A percentile compares a stretch with the other conserved stretches of the same genome.
phyloP scores from a whole-genome alignment of 2,888 invertebrate species.

The Drosophila paramelanica region DNA sequence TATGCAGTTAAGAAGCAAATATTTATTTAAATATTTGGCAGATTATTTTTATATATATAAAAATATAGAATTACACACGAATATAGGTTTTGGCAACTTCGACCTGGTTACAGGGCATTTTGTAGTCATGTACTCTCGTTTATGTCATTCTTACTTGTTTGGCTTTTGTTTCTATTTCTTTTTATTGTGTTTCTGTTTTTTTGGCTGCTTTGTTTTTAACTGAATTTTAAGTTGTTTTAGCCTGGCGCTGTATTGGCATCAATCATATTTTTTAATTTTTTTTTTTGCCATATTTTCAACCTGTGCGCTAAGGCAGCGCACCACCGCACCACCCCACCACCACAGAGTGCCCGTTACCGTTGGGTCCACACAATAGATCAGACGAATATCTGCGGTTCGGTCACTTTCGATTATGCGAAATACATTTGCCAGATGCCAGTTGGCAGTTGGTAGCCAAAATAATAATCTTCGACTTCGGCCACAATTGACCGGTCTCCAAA shows the following conservation, averaged over 20 bases:
- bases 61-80: too few relatives aligned
- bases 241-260: slow-evolving; percentile 71
- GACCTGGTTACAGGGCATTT: neutral
- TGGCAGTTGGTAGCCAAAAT: slow-evolving; percentile 76
- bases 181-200: slow-evolving; percentile 31
- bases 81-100: too few relatives aligned
- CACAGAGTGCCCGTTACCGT: slow-evolving; percentile 29
- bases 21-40: too few relatives aligned
- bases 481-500: slow-evolving; percentile 46
- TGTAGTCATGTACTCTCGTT: neutral
- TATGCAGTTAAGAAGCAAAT: too few relatives aligned
- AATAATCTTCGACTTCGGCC: slow-evolving; percentile 69
- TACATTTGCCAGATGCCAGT: slow-evolving; percentile 44
- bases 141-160: slow-evolving; percentile 16
- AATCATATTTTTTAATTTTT: slow-evolving; percentile 62
- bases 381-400: slow-evolving; percentile 73
- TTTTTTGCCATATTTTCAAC: slow-evolving; percentile 53
- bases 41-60: too few relatives aligned
- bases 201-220: slow-evolving; percentile 66
- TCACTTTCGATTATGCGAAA: slow-evolving; percentile 80
- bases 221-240: slow-evolving; percentile 76
- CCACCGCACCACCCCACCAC: slow-evolving; percentile 16
- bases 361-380: slow-evolving; percentile 63
- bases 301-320: slow-evolving; percentile 61
- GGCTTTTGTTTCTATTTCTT: slow-evolving; percentile 44